phyloP scores from a whole-genome alignment of 2,888 invertebrate species.

The Watsonalla binaria region DNA sequence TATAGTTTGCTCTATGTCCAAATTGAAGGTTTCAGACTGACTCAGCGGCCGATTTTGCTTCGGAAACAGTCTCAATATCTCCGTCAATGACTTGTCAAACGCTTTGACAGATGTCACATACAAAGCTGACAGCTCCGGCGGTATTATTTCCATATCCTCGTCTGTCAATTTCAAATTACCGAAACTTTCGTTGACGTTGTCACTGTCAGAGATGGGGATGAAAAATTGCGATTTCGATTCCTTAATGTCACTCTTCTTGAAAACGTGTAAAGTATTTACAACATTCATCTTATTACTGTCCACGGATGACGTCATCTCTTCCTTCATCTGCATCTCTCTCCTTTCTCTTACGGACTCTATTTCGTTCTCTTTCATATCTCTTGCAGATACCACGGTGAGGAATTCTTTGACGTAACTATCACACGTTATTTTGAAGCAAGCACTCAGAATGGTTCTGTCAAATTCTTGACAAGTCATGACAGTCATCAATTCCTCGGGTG shows the following conservation, averaged over 20 bases:
- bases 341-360: slow-evolving; percentile 48
- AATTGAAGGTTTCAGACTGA: slow-evolving; percentile 67
- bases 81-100: slow-evolving; percentile 59
- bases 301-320: slow-evolving; percentile 57
- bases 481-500: slow-evolving; percentile 57
- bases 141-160: slow-evolving; percentile 51
- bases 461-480: slow-evolving; percentile 71
- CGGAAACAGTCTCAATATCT: slow-evolving; percentile 62
- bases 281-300: slow-evolving; percentile 69
- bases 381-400: slow-evolving; percentile 43
- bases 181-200: slow-evolving; percentile 51
- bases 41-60: slow-evolving; percentile 70
- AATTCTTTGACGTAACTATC: slow-evolving; percentile 68
- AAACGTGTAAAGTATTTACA: slow-evolving; percentile 60
- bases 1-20: slow-evolving; percentile 63
- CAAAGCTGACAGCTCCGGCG: slow-evolving; percentile 58
- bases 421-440: slow-evolving; percentile 72
- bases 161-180: slow-evolving; percentile 62
- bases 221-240: slow-evolving; percentile 74
- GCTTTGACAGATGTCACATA: slow-evolving; percentile 44
- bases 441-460: slow-evolving; percentile 68
- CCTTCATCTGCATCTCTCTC: slow-evolving; percentile 42
- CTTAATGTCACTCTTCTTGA: slow-evolving; percentile 62
- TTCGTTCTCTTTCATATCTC: slow-evolving; percentile 59
- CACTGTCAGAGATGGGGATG: slow-evolving; percentile 59